These are phyloP conservation scores for Charaxes varanes DNA, from an alignment of 1,140 invertebrate species.

Conservation along the genomic window DNA sequence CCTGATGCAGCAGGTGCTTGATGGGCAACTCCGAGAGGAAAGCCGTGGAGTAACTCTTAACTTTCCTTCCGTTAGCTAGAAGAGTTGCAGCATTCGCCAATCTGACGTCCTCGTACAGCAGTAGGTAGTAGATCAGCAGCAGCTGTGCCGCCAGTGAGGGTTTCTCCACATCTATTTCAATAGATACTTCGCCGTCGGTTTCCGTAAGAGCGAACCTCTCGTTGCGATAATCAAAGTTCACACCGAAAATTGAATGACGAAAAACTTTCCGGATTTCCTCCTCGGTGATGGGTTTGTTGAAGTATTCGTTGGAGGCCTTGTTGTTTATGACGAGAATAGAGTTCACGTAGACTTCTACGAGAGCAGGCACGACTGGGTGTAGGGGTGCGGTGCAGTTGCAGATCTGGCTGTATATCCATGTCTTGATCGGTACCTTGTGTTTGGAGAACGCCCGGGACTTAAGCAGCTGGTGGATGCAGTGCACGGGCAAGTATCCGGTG, in stretches of 20 bases:
- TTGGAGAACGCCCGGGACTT: slow-evolving; percentile 97
- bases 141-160: slow-evolving; percentile 91
- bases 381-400: slow-evolving; percentile 89
- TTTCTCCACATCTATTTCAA: slow-evolving; percentile 76
- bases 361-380: slow-evolving; percentile 93
- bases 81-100: slow-evolving; percentile 85
- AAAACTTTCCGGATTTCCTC: slow-evolving; percentile 92
- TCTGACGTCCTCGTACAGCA: slow-evolving; percentile 94
- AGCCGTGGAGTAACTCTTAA: slow-evolving; percentile 91
- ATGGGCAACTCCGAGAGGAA: slow-evolving; percentile 95
- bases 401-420: slow-evolving; percentile 97
- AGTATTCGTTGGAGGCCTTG: slow-evolving; percentile 81
- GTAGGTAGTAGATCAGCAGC: slow-evolving; percentile 92
- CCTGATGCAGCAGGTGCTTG: slow-evolving; percentile 94
- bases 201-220: slow-evolving; percentile 63
- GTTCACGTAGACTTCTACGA: slow-evolving; percentile 97
- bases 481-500: slow-evolving; percentile 94
- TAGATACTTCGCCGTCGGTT: slow-evolving; percentile 70
- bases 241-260: slow-evolving; percentile 82
- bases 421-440: slow-evolving; percentile 94
- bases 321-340: slow-evolving; percentile 89
- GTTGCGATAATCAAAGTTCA: slow-evolving; percentile 78
- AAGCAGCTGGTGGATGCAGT: slow-evolving; percentile 97
- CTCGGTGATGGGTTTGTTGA: slow-evolving; percentile 94
- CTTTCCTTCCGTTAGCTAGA: slow-evolving; percentile 80